Base-by-base conservation (phyloP, 2,888 invertebrate genomes). In the Coenonympha glycerion region DNA sequence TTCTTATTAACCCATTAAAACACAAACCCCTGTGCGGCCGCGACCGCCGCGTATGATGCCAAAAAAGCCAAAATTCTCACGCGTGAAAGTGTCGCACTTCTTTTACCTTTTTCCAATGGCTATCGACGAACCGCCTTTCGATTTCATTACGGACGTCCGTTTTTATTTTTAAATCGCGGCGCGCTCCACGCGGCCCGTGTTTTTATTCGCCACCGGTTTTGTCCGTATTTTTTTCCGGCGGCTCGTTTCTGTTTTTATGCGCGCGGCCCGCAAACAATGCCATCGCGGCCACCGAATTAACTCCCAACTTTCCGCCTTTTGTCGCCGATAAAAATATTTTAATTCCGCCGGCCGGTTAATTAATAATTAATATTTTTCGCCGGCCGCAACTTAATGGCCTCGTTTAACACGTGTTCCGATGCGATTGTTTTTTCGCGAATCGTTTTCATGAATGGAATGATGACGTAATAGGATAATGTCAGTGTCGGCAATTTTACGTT, bases 381-480 rank as follows among this genome's bases (percentile, higher is more conserved):
- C 75, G 73, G 68, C 69, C 70, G 69, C 70, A 73, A 71, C 79
- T 79, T 83, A 86, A 85, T 78, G 76, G 80, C 65, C 68, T 69
- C 76, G 79, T 75, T 83, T 77, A 84, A 84, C 85, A 82, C 81
- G 79, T 83, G 85, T 78, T 76, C 63, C 77, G 76, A 74, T 76
- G 75, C 73, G 79, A 85, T 85, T 85, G 85, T 66, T 61, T 62
- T 64, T 62, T 77, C 77, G 69, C 74, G 75, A 70, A 71, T 76
- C 81, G 80, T 79, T 81, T 79, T 79, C 80, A 84, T 86, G 86
- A 87, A 87, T 87, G 87, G 68, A 78, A 76, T 81, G 83, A 84
- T 86, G 86, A 86, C 85, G 86, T 86, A 85, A 85, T 87, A 82
- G 85, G 82, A 85, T 86, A 85, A 86, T 85, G 84, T 83, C 83